phyloP scores from a whole-genome alignment of 2,113 vertebrate species.

The Microcebus griseorufus region DNA sequence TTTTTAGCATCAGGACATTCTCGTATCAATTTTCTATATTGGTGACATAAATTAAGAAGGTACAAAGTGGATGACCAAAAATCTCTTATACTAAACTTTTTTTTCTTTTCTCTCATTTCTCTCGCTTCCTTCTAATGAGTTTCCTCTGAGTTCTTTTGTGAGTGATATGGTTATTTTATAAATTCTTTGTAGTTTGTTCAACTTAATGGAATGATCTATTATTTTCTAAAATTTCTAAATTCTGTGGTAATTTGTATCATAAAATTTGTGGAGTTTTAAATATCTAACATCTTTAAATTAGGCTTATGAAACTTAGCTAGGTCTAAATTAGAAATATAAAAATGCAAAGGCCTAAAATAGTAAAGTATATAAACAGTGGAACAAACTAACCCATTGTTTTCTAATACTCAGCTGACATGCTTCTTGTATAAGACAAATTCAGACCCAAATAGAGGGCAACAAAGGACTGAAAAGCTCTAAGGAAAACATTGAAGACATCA shows the following conservation, averaged over 20 bases:
- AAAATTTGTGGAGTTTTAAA: slow-evolving; percentile 9
- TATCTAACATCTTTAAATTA: slow-evolving; percentile 32
- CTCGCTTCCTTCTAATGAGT: neutral
- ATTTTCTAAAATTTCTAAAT: slow-evolving; percentile 53
- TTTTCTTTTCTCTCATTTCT: neutral
- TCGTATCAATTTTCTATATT: neutral
- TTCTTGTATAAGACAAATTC: slow-evolving; percentile 15
- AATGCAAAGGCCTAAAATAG: neutral
- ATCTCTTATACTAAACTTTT: neutral
- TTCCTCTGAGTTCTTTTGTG: neutral
- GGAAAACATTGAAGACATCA: neutral
- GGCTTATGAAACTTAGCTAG: neutral
- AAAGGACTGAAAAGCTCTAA: neutral
- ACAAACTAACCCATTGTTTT: neutral
- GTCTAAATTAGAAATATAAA: slow-evolving; percentile 1
- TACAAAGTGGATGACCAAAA: neutral
- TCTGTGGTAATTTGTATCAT: slow-evolving; percentile 3
- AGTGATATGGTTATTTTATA: neutral
- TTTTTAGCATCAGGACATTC: neutral
- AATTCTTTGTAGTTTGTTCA: neutral
- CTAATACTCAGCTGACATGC: neutral
- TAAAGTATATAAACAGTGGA: neutral
- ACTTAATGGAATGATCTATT: neutral
- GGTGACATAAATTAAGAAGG: neutral
- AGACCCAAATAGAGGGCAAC: neutral